Conservation (phyloP, 53 echinoderm and acorn worm species). For the Luidia sarsii region DNA sequence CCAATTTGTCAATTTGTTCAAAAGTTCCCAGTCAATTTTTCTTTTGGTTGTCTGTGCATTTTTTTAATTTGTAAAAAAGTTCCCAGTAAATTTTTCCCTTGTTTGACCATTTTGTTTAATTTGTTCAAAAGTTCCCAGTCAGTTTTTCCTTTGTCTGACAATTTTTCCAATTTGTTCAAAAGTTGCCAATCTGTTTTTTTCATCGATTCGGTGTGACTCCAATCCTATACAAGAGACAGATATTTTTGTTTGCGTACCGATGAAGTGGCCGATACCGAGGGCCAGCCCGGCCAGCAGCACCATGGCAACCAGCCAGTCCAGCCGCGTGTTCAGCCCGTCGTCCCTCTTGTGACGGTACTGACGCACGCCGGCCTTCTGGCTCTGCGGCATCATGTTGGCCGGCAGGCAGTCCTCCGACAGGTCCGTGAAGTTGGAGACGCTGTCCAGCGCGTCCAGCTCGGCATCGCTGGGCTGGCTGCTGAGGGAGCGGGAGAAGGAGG, state of each 20-base stretch:
- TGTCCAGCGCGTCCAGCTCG: slow-evolving; percentile 59
- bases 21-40: too few relatives aligned
- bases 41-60: too few relatives aligned
- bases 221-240: too few relatives aligned
- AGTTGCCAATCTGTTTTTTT: too few relatives aligned
- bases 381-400: slow-evolving; percentile 84
- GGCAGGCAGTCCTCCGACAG: slow-evolving; percentile 74
- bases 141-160: too few relatives aligned
- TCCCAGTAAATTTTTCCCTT: too few relatives aligned
- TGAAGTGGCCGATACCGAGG: slow-evolving; percentile 87
- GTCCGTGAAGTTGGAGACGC: slow-evolving; percentile 63
- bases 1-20: too few relatives aligned
- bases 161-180: too few relatives aligned
- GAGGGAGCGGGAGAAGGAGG: slow-evolving; percentile 15
- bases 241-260: slow-evolving; percentile 77
- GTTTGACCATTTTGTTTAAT: too few relatives aligned
- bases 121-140: too few relatives aligned
- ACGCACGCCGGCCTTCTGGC: slow-evolving; percentile 64
- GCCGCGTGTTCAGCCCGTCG: slow-evolving; percentile 80
- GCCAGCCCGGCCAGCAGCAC: slow-evolving; percentile 79
- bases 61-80: too few relatives aligned
- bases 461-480: slow-evolving; percentile 58
- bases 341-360: slow-evolving; percentile 84
- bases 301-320: slow-evolving; percentile 66
- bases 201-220: too few relatives aligned